Base-by-base conservation (phyloP, 1,140 invertebrate genomes). In the Sinonovacula constricta region DNA sequence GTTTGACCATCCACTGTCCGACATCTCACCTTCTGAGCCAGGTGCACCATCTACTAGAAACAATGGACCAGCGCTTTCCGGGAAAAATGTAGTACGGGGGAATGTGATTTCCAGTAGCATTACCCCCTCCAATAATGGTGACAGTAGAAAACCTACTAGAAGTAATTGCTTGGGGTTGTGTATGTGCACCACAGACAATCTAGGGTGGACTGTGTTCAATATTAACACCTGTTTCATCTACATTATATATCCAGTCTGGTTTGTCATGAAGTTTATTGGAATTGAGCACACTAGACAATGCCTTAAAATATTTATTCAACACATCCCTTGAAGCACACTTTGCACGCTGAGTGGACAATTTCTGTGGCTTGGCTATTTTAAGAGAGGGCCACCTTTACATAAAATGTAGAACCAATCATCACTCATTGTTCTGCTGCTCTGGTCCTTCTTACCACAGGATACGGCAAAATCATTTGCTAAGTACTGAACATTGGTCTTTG, bases 1-100 rank as follows among this genome's bases (percentile, higher is more conserved):
- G 31, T 83, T 90, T 86, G 92, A 91, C 90, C 91, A 92, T n/a
- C 92, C 92, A 83, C 75, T 90, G 70, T 56, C 81, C 80, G 86
- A 86, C 7, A 91, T 88, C 31, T 83, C 79, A 63, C 89, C 92
- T 30, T 86, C 62, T 66, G 81, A 72, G 54, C 89, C 91, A 33
- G 85, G 62, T 63, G 91, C 90, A 24, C 86, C 89, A 82, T 88
- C 88, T 59, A 84, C 86, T 4, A 92, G 62, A 79, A 92, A 91
- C 79, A 90, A 65, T 3, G 57, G 33, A 45, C 71, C 66, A 80
- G 18, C 75, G 53, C 28, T 78, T 77, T 51, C 83, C 79, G 15
- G 80, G 75, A 66, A 88, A 88, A 28, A 87, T 59, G 57, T 84
- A 83, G 39, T 83, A 75, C 31, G 86, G 85, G 33, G 85, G 87